phyloP scores from a whole-genome alignment of 2,888 invertebrate genomes.

The Siphlonurus alternatus region DNA sequence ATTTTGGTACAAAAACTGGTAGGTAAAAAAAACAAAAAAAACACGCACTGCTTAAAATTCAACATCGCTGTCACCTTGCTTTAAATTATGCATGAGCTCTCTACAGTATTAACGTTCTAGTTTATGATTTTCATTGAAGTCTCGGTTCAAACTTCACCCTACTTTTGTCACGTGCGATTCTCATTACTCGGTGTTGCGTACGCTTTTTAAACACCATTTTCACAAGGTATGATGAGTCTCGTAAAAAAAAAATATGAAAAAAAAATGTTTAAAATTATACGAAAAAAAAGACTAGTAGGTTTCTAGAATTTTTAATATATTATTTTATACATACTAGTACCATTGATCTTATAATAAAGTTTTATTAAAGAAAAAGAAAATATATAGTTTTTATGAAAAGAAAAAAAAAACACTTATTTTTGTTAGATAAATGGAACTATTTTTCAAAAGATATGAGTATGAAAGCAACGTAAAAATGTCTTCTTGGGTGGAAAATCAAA shows the following conservation, averaged over 20 bases:
- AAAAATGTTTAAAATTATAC: neutral
- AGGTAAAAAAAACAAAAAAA: too few relatives aligned
- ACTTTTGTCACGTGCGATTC: too few relatives aligned
- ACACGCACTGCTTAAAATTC: too few relatives aligned
- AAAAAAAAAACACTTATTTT: neutral
- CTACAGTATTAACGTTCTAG: too few relatives aligned
- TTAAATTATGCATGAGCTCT: too few relatives aligned
- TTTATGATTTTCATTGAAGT: too few relatives aligned
- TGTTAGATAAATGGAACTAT: neutral
- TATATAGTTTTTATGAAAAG: neutral
- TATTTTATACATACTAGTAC: neutral
- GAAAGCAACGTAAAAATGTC: neutral
- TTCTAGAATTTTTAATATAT: neutral
- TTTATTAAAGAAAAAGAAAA: neutral
- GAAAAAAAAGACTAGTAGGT: neutral
- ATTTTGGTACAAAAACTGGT: too few relatives aligned
- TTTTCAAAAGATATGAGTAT: neutral
- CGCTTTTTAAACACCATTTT: too few relatives aligned
- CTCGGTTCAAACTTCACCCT: too few relatives aligned
- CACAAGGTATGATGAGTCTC: too few relatives aligned
- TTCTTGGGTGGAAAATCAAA: neutral
- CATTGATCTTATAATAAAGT: neutral
- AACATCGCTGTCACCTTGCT: too few relatives aligned
- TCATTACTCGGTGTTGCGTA: too few relatives aligned
- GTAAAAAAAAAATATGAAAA: neutral